phyloP scores from a whole-genome alignment of 2,113 vertebrate genomes.

The Dasyprocta punctata region DNA sequence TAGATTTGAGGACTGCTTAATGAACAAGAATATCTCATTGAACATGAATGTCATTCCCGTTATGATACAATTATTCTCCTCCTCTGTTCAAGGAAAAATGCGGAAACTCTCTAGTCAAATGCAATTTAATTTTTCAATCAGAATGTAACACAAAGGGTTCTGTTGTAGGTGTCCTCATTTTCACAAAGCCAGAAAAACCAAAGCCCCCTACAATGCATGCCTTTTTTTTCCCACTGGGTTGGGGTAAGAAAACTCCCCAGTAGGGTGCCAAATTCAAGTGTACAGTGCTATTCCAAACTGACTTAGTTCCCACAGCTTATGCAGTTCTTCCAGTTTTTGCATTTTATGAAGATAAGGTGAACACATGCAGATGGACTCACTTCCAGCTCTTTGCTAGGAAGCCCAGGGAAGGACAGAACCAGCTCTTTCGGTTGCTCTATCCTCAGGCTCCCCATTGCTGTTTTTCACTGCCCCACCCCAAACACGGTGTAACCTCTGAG shows the following conservation, averaged over 20 bases:
- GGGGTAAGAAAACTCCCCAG: neutral
- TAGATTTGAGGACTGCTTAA: conserved; percentile 31
- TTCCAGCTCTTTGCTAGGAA: neutral
- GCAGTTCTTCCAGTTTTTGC: neutral
- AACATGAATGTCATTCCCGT: conserved; percentile 32
- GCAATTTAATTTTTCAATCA: neutral
- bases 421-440: neutral
- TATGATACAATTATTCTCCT: conserved; percentile 30
- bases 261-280: neutral
- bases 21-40: conserved; percentile 35
- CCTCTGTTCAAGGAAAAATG: neutral
- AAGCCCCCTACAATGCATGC: neutral
- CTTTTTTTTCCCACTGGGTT: neutral
- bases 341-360: neutral
- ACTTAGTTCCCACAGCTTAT: neutral
- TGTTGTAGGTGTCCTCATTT: conserved; percentile 19
- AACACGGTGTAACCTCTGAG: neutral
- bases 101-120: conserved; percentile 23
- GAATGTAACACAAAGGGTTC: neutral
- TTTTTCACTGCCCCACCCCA: too few relatives aligned
- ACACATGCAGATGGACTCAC: neutral
- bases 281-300: neutral
- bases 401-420: neutral
- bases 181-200: neutral
- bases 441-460: neutral